Conservation (phyloP, 2,797 vertebrate species). For the Gadopsis bispinosus region DNA sequence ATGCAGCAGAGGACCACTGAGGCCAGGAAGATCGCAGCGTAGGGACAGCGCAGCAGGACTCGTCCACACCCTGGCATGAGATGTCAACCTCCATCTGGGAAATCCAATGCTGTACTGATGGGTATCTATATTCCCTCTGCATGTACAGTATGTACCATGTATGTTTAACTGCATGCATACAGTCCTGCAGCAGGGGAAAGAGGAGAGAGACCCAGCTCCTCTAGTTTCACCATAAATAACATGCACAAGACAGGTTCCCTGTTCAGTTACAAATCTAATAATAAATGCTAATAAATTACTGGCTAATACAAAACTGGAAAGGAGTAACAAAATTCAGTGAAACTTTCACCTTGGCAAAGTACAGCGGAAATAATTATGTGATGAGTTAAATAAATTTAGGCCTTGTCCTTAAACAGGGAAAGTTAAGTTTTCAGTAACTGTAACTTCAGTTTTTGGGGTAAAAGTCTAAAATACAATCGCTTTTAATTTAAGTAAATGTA, state of each 20-base stretch:
- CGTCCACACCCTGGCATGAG: slow-evolving; percentile 39
- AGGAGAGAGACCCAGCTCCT: slow-evolving; percentile 22
- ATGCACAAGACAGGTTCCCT: not conserved
- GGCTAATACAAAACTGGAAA: slow-evolving; percentile 4
- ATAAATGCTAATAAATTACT: too few species aligned
- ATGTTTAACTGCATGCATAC: slow-evolving; percentile 4
- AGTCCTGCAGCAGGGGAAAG: slow-evolving; percentile 20
- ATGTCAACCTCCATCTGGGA: slow-evolving; percentile 53
- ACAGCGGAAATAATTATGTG: not conserved
- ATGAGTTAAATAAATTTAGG: not conserved
- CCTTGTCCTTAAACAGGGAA: not conserved
- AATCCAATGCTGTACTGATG: slow-evolving; percentile 32
- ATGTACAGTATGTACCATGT: slow-evolving; percentile 48
- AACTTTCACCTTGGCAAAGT: not conserved
- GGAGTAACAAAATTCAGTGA: not conserved
- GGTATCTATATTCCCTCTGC: slow-evolving; percentile 6
- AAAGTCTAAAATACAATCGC: not conserved
- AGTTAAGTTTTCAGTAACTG: not conserved
- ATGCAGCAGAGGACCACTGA: slow-evolving; percentile 65
- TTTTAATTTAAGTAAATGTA: not conserved
- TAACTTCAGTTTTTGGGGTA: not conserved
- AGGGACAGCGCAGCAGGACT: slow-evolving; percentile 54
- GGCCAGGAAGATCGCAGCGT: slow-evolving; percentile 51
- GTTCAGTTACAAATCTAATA: slow-evolving; percentile 10
- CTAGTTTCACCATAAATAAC: slow-evolving; percentile 46